Percentiles rank a stretch among this genome's conserved stretches.
These are phyloP conservation scores for Caenorhabditis sp. DNA, from an alignment of 2,888 invertebrate species.

Conservation along the genomic window DNA sequence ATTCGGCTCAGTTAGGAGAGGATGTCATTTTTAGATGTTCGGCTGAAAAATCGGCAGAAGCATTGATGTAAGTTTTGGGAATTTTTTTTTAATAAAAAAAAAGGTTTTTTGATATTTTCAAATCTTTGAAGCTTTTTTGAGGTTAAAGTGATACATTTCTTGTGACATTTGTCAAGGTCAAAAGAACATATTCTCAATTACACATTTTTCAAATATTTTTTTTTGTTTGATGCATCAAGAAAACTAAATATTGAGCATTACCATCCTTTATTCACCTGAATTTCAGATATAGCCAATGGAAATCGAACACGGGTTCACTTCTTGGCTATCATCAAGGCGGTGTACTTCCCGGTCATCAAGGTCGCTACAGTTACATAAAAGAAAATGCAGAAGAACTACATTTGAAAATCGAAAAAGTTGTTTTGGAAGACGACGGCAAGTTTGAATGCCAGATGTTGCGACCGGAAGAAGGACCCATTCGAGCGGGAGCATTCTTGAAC, in stretches of 20 bases:
- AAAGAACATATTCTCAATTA: too few relatives aligned
- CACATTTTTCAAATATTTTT: too few relatives aligned
- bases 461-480: slow-evolving; percentile 57
- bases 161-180: too few relatives aligned
- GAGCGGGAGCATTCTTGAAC: slow-evolving; percentile 59
- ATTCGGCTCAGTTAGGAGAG: slow-evolving; percentile 49
- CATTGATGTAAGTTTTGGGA: slow-evolving; percentile 39
- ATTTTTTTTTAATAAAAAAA: too few relatives aligned
- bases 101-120: not conserved
- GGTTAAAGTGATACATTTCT: too few relatives aligned
- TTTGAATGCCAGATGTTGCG: slow-evolving; percentile 89
- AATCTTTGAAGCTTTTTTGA: not conserved
- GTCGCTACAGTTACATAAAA: slow-evolving; percentile 66
- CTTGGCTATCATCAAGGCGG: slow-evolving; percentile 63
- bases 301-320: slow-evolving; percentile 61
- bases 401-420: slow-evolving; percentile 73
- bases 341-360: slow-evolving; percentile 61
- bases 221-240: too few relatives aligned
- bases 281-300: slow-evolving; percentile 64
- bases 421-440: slow-evolving; percentile 89
- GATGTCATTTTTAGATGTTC: slow-evolving; percentile 61
- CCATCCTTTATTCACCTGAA: too few relatives aligned
- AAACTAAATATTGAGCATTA: too few relatives aligned
- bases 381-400: slow-evolving; percentile 66
- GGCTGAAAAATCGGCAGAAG: slow-evolving; percentile 46